Conservation (phyloP, 1,140 invertebrate species). For the Cotesia typhae region DNA sequence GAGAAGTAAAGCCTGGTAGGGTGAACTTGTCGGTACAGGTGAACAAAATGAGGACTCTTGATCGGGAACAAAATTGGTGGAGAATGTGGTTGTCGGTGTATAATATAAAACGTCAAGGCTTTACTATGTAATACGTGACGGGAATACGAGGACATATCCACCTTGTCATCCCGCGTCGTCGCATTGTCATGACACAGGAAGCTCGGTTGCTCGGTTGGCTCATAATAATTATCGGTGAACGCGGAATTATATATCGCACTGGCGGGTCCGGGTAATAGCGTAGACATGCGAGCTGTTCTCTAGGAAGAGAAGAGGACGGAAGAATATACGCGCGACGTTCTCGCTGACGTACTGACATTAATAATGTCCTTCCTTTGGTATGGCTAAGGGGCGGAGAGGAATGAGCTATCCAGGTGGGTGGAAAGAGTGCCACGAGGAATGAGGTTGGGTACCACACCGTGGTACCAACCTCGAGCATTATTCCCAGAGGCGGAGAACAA, state of each 20-base stretch:
- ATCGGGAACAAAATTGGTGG: neutral
- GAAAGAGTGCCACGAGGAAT: slow-evolving; percentile 23
- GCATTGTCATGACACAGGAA: slow-evolving; percentile 43
- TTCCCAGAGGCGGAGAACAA: slow-evolving; percentile 41
- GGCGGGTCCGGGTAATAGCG: slow-evolving; percentile 39
- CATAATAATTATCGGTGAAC: slow-evolving; percentile 64
- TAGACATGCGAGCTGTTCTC: slow-evolving; percentile 38
- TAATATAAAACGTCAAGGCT: slow-evolving; percentile 16
- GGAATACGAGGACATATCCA: slow-evolving; percentile 16
- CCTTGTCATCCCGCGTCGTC: slow-evolving; percentile 33
- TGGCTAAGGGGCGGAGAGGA: slow-evolving; percentile 38
- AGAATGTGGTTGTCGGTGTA: slow-evolving; percentile 1
- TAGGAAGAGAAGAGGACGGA: slow-evolving; percentile 30
- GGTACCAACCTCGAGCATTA: slow-evolving; percentile 43
- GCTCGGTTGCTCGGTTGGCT: slow-evolving; percentile 33
- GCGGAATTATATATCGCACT: slow-evolving; percentile 62
- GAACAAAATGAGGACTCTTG: slow-evolving; percentile 1
- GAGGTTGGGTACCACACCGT: slow-evolving; percentile 40
- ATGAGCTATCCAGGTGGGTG: slow-evolving; percentile 47
- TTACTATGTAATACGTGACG: slow-evolving; percentile 22
- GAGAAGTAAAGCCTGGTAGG: neutral
- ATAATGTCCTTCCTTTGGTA: slow-evolving; percentile 30
- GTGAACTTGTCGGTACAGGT: neutral
- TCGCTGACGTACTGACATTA: slow-evolving; percentile 37
- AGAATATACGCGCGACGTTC: slow-evolving; percentile 33